Percentiles rank a stretch among this genome's conserved stretches.
These are phyloP conservation scores for Lampris megalopsis DNA, from an alignment of 2,113 vertebrate genomes.

Conservation along the genomic window DNA sequence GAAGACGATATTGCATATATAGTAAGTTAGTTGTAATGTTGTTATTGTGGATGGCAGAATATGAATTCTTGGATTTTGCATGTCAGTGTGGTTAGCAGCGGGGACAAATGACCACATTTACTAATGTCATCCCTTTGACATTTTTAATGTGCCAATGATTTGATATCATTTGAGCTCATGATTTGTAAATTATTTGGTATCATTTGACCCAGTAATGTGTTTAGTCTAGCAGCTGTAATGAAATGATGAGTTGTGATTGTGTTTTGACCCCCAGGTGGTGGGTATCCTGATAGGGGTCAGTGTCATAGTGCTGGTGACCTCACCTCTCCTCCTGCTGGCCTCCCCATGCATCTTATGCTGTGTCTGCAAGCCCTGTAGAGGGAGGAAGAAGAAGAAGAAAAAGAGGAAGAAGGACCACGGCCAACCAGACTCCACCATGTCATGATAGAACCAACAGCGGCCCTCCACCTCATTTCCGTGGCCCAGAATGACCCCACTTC, in stretches of 20 bases:
- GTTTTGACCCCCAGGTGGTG: constrained; percentile 86
- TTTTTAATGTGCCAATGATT: too few relatives aligned
- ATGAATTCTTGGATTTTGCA: too few relatives aligned
- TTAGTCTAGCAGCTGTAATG: neutral
- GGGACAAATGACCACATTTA: too few relatives aligned
- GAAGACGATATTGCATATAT: too few relatives aligned
- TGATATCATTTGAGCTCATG: too few relatives aligned
- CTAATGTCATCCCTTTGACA: too few relatives aligned
- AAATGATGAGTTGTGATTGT: constrained; percentile 13
- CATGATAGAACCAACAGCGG: constrained; percentile 38
- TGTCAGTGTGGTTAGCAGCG: too few relatives aligned
- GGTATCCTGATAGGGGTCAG: constrained; percentile 94
- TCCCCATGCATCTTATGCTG: constrained; percentile 97
- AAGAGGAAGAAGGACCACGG: constrained; percentile 63
- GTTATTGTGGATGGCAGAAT: too few relatives aligned
- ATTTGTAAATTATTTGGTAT: too few relatives aligned
- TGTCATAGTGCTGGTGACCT: constrained; percentile 93
- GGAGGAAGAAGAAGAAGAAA: constrained; percentile 81
- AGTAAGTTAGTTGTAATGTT: too few relatives aligned
- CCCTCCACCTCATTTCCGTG: constrained; percentile 12
- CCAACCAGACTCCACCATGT: constrained; percentile 76
- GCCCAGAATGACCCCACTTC: constrained; percentile 9
- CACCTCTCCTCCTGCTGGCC: constrained; percentile 93
- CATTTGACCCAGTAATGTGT: too few relatives aligned
- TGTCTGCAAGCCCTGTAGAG: constrained; percentile 91